Evolutionary conservation across 2,113 vertebrate genomes (phyloP), one percentile per base, ranked within the genome.

Genomic region (Cottus gobio): DNA sequence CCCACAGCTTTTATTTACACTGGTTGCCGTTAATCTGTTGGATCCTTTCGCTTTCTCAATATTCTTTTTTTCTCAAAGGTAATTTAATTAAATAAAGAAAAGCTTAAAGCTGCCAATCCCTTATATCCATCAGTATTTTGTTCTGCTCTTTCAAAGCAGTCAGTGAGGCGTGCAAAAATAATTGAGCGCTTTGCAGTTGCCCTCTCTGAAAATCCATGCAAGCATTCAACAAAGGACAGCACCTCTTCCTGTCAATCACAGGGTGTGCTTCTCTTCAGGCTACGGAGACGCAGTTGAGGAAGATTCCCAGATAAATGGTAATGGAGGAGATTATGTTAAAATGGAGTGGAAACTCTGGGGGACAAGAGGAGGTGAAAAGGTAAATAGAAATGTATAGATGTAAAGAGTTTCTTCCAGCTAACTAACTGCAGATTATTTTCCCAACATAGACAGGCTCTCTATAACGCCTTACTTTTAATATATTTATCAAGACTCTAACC

Each of bases 181-280:
- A 75, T 58, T 61, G 70, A 69, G 68, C 28, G 1, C 42, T 71
- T 65, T 54, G 56, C 56, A 63, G 5, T 74, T 42, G 48, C 22
- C 54, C 77, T 60, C 42, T 71, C 28, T 46, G 52, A 44, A 75
- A 80, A 66, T 61, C 52, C 70, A 75, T 34, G 71, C 42, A 30
- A 44, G 60, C 54, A 24, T 58, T 54, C 66, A 54, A 13, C 71
- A 66, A 42, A 28, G 77, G 62, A 67, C 77, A 72, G 61, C 77
- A 72, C 61, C 77, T 80, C 34, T 31, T 36, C 2, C 77, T 76
- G 76, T 60, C 77, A 71, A 36, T 79, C 77, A 80, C 48, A 50
- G n/a, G 4, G 11, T 16, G 63, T 24, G 46, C n/a, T 37, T n/a
- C 44, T 68, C 26, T 24, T n/a, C 22, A 4, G 2, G n/a, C 37